Conservation (phyloP, 1,140 invertebrate genomes). For the Hylyphantes graminicola region DNA sequence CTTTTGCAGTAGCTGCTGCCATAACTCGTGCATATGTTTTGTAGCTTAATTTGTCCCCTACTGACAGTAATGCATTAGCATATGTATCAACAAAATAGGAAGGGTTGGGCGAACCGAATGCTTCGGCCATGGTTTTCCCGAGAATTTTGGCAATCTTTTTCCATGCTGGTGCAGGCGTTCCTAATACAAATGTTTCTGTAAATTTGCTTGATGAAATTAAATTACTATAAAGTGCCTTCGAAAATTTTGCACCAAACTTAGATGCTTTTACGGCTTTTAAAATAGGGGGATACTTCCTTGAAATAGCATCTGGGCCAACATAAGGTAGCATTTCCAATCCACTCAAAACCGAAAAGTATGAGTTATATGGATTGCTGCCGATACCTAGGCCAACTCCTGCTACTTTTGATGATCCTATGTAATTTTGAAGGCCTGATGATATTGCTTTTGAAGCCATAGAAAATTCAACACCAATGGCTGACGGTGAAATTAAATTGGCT, state of each 20-base stretch:
- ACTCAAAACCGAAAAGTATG: slow-evolving; percentile 40
- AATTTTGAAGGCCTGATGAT: slow-evolving; percentile 30
- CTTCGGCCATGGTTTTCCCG: slow-evolving; percentile 39
- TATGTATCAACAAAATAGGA: slow-evolving; percentile 36
- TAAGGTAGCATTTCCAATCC: slow-evolving; percentile 49
- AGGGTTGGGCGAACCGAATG: slow-evolving; percentile 41
- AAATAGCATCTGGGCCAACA: slow-evolving; percentile 43
- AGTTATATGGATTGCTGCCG: slow-evolving; percentile 42
- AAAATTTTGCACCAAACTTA: slow-evolving; percentile 11
- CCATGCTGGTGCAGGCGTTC: slow-evolving; percentile 8
- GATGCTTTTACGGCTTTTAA: slow-evolving; percentile 42
- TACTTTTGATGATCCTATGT: slow-evolving; percentile 19
- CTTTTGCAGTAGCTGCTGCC: slow-evolving; percentile 30
- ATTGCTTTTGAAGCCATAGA: slow-evolving; percentile 48
- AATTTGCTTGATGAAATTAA: slow-evolving; percentile 43
- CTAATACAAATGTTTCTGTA: slow-evolving; percentile 32
- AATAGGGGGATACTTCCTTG: slow-evolving; percentile 39
- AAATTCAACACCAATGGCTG: slow-evolving; percentile 11
- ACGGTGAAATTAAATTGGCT: slow-evolving; percentile 12
- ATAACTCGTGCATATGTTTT: slow-evolving; percentile 38
- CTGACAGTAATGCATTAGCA: slow-evolving; percentile 33
- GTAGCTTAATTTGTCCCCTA: slow-evolving; percentile 28
- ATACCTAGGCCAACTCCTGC: slow-evolving; percentile 38
- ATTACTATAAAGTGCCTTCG: slow-evolving; percentile 11
- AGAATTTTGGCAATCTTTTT: slow-evolving; percentile 24